A percentile compares a stretch with the other conserved stretches of the same genome.
Evolutionary conservation across 2,888 invertebrate genomes (phyloP).

Genomic region (Ctena decussata): DNA sequence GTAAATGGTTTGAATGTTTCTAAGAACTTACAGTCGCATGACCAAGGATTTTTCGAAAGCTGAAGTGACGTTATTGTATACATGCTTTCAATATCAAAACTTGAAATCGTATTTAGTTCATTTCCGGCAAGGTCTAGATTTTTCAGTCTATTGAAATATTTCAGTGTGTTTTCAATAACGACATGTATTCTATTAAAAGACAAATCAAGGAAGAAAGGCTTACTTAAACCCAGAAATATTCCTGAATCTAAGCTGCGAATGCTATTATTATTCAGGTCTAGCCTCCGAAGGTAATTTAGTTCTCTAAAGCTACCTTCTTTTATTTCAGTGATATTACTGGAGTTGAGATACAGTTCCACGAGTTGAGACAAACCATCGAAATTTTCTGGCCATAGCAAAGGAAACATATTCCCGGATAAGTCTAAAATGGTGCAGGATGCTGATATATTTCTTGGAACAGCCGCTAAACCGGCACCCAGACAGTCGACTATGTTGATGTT

Average conservation of each 20-base stretch:
- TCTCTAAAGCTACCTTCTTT: slow-evolving; percentile 29
- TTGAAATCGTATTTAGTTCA: no score
- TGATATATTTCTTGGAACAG: background rate
- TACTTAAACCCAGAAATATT: slow-evolving; percentile 64
- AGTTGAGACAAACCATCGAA: background rate
- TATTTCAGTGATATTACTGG: slow-evolving; percentile 19
- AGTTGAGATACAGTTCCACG: no score
- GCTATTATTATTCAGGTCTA: slow-evolving; percentile 34
- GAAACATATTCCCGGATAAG: background rate
- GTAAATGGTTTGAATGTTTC: background rate
- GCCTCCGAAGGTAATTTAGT: slow-evolving; percentile 6
- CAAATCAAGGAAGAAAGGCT: slow-evolving; percentile 44
- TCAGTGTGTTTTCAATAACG: no score
- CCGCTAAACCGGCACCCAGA: background rate
- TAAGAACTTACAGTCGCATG: slow-evolving; percentile 62
- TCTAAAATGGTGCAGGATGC: no score
- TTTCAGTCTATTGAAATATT: no score
- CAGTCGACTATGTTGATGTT: no score
- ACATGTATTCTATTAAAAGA: no score
- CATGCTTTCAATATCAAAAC: slow-evolving; percentile 53
- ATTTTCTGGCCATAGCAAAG: background rate
- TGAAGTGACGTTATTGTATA: slow-evolving; percentile 46
- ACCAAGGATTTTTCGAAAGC: slow-evolving; percentile 60
- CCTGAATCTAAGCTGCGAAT: slow-evolving; percentile 54
- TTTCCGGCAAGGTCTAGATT: no score